Base-by-base conservation (phyloP, 2,888 invertebrate species). In the Elegia similella region DNA sequence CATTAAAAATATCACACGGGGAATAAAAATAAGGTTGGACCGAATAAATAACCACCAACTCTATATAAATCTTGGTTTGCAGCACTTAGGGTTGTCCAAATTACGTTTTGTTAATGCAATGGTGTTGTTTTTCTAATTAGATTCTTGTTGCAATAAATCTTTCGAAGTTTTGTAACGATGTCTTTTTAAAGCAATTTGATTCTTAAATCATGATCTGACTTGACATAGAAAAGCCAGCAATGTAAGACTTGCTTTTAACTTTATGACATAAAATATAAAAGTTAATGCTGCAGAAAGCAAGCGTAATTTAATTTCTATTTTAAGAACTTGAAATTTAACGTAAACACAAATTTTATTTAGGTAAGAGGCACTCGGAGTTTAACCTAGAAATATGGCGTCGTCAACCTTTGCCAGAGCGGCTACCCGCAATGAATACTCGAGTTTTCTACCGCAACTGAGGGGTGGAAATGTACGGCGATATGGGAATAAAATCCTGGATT, bases 1-100 rank as follows among this genome's bases (percentile, higher is more conserved):
- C 88, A 88, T 88, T 88, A 88, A 88, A 88, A 88, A 88, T 88
- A 88, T 88, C 88, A 88, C 86, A 86, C 83, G 74, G 78, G 84
- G 82, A 86, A 88, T 88, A 88, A 88, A 89, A 89, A 88, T 87
- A 84, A 85, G 82, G 83, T 70, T 75, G 76, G 77, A 70, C 68
- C 68, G 76, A 84, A 86, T 88, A 89, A 89, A 89, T 88, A 86
- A 87, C 87, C 74, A 78, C 80, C 72, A 77, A 76, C 83, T 80
- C 75, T 69, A 72, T 82, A 88, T 89, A 89, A 88, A 88, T 88
- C 87, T 88, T 86, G 83, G 86, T 86, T 85, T 83, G 76, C 78
- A 79, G 78, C 74, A 68, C 63, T 63, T 70, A 88, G 88, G 87
- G 88, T 69, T 87, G 85, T 68, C 80, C 59, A 75, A 71, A 63